These are phyloP conservation scores for Proctacanthus coquilletti DNA, from an alignment of 1,140 invertebrate species.

Conservation along the genomic window DNA sequence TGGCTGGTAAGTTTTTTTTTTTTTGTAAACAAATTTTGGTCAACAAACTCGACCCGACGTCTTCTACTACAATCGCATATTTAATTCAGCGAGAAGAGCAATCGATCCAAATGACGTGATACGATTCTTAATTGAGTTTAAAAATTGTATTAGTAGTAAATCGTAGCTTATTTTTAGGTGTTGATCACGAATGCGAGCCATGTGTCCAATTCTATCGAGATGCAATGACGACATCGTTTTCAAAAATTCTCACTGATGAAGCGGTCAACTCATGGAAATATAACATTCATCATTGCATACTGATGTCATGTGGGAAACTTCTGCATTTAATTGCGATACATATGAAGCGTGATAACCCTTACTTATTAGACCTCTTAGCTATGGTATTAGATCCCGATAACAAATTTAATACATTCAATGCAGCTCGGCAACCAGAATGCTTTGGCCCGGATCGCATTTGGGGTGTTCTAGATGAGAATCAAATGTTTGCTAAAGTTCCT, in stretches of 20 bases:
- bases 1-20: constrained; percentile 49
- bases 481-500: constrained; percentile 63
- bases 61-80: too few relatives aligned
- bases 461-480: constrained; percentile 24
- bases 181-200: constrained; percentile 75
- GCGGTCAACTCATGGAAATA: constrained; percentile 95
- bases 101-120: too few relatives aligned
- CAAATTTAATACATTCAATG: constrained; percentile 92
- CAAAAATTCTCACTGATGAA: constrained; percentile 95
- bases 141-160: too few relatives aligned
- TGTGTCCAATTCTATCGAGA: constrained; percentile 93
- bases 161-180: constrained; percentile 31
- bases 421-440: constrained; percentile 63
- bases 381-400: constrained; percentile 88
- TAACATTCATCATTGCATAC: constrained; percentile 91
- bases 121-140: too few relatives aligned
- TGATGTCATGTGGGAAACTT: constrained; percentile 81
- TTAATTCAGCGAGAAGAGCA: too few relatives aligned
- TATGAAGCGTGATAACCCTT: constrained; percentile 84
- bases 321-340: constrained; percentile 84
- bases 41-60: too few relatives aligned
- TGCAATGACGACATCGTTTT: constrained; percentile 87
- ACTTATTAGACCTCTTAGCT: constrained; percentile 78
- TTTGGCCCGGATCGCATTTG: constrained; percentile 36
- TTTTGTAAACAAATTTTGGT: too few relatives aligned